Evolutionary conservation across 2,888 invertebrate genomes (phyloP).

Genomic region (Drosophila seclusa): DNA sequence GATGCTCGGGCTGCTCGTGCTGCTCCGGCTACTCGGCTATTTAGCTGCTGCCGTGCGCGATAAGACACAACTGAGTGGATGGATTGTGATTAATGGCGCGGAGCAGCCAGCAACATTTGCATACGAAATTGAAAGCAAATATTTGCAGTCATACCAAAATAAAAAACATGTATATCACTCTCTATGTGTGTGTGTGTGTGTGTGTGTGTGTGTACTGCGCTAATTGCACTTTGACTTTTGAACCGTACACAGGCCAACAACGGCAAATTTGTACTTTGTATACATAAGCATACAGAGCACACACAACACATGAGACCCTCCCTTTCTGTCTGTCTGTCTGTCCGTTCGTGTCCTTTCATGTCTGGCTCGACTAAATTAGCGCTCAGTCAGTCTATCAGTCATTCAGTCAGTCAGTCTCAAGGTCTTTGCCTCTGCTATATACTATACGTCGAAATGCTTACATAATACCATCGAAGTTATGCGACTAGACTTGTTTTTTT

Average conservation of each 20-base stretch:
- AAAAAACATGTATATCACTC: background rate
- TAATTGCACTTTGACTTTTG: conserved; percentile 79
- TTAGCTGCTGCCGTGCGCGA: conserved; percentile 21
- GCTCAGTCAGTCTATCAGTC: conserved; percentile 22
- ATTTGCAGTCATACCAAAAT: conserved; percentile 69
- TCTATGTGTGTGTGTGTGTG: conserved; percentile 1
- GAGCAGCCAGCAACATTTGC: conserved; percentile 68
- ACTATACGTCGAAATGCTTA: no score
- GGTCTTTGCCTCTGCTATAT: conserved; percentile 33
- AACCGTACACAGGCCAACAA: conserved; percentile 40
- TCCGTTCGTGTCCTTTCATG: conserved; percentile 19
- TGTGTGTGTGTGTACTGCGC: conserved; percentile 36
- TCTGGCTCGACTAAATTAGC: conserved; percentile 59
- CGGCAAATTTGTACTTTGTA: conserved; percentile 17
- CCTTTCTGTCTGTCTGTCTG: conserved; percentile 8
- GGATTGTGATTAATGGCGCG: conserved; percentile 57
- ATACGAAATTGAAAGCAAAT: conserved; percentile 81
- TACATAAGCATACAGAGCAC: conserved; percentile 3
- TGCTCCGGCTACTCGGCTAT: background rate
- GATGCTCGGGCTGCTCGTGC: conserved; percentile 21
- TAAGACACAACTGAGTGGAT: conserved; percentile 37
- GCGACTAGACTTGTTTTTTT: conserved; percentile 1
- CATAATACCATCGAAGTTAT: conserved; percentile 1
- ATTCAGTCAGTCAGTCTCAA: conserved; percentile 22
- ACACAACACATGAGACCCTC: background rate